Base-by-base conservation (phyloP, 2,888 invertebrate species). In the Meteorus cinctellus region DNA sequence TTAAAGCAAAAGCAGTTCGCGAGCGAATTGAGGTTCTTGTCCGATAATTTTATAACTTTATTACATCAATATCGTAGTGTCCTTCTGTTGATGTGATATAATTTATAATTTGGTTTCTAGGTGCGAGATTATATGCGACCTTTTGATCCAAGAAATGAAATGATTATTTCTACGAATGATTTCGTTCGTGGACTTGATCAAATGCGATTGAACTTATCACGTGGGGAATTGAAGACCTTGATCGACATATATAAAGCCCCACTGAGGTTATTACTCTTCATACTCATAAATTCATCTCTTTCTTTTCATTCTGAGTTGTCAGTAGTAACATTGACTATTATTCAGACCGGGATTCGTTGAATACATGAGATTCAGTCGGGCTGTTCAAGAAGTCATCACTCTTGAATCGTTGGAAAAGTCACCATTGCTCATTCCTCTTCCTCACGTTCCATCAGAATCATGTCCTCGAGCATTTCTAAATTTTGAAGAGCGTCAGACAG, bases 171-270 rank as follows among this genome's bases (percentile, higher is more conserved):
- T 5, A 92, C 92, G 80, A 90, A 91, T 0, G 93, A 96, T 90
- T 96, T 96, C 89, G 92, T 93, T 82, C 92, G 96, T 74, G 94
- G 93, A 0, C 90, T 96, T 65, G 92, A 93, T 77, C 90, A 92
- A 79, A 92, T 95, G 70, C 92, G 93, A 63, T 92, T 95, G 60
- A 90, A 93, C 75, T 91, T 96, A 67, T 92, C 92, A 2, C 92
- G 92, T 16, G 90, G 92, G 5, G 95, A 96, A 90, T 90, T 94
- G 83, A 93, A 93, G 80, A 93, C 94, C 0, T 88, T 96, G 59
- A 93, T 94, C 90, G 92, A 95, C 84, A 93, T 94, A 93, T 96
- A 85, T 51, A 79, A 79, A 74, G 69, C 82, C 0, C 80, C 84
- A 36, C 24, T 82, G 3, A 87, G 84, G 87, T 87, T 65, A 6